These are phyloP conservation scores for Archivesica marissinica DNA, from an alignment of 1,140 invertebrate species.

Conservation along the genomic window DNA sequence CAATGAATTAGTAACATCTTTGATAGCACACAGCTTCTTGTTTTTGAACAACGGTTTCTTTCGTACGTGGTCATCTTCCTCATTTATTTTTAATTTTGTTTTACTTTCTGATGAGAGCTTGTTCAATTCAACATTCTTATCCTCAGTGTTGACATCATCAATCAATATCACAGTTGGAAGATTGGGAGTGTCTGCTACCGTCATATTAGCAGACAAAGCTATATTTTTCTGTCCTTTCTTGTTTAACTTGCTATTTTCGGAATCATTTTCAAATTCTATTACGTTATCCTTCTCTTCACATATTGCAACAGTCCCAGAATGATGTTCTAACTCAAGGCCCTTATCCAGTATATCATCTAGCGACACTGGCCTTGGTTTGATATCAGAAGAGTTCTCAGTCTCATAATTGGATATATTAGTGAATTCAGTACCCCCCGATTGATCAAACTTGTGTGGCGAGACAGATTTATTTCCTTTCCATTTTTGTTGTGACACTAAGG, in stretches of 20 bases:
- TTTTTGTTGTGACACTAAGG: not conserved
- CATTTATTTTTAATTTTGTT: not conserved
- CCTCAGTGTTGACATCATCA: not conserved
- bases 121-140: not conserved
- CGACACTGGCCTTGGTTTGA: not conserved
- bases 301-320: no score
- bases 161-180: not conserved
- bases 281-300: no score
- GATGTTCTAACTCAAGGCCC: no score
- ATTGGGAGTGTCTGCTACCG: not conserved
- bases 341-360: no score
- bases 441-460: not conserved
- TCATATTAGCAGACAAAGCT: not conserved
- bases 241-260: not conserved
- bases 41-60: conserved; percentile 44
- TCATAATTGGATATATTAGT: no score
- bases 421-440: not conserved
- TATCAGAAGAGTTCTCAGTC: no score
- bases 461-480: not conserved
- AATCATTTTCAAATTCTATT: no score
- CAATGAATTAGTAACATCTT: not conserved
- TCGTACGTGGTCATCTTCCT: not conserved
- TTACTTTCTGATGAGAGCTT: not conserved
- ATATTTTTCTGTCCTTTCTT: not conserved
- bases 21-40: not conserved